A percentile compares a stretch with the other conserved stretches of the same genome.
Conservation (phyloP, 1,140 invertebrate species). For the Halictus rubicundus region DNA sequence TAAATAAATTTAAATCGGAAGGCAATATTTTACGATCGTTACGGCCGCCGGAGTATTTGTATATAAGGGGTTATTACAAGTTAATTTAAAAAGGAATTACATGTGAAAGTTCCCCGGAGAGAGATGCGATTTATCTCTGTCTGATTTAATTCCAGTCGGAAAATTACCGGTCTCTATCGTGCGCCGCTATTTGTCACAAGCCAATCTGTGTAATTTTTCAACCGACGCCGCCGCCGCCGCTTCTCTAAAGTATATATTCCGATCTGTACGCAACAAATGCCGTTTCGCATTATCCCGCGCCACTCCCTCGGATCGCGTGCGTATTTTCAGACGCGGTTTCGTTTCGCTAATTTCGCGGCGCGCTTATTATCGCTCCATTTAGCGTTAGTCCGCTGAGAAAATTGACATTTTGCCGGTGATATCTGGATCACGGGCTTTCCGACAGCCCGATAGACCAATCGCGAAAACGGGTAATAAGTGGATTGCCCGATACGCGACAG, state of each 20-base stretch:
- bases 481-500: no score
- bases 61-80: conserved; percentile 14
- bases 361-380: no score
- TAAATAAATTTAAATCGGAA: conserved; percentile 39
- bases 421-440: no score
- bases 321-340: no score
- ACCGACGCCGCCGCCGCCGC: not conserved
- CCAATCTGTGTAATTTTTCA: not conserved
- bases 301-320: no score
- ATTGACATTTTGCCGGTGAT: no score
- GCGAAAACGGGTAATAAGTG: no score
- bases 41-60: not conserved
- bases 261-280: not conserved
- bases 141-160: not conserved
- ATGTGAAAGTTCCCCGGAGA: not conserved
- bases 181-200: not conserved
- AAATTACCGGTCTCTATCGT: conserved; percentile 4
- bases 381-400: no score
- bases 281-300: no score
- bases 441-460: no score
- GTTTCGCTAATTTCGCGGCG: no score
- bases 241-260: not conserved
- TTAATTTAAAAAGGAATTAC: conserved; percentile 18
- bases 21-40: conserved; percentile 19
- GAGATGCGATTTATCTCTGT: conserved; percentile 4